Conservation (phyloP, 1,140 invertebrate species). For the Venustaconcha ellipsiformis region DNA sequence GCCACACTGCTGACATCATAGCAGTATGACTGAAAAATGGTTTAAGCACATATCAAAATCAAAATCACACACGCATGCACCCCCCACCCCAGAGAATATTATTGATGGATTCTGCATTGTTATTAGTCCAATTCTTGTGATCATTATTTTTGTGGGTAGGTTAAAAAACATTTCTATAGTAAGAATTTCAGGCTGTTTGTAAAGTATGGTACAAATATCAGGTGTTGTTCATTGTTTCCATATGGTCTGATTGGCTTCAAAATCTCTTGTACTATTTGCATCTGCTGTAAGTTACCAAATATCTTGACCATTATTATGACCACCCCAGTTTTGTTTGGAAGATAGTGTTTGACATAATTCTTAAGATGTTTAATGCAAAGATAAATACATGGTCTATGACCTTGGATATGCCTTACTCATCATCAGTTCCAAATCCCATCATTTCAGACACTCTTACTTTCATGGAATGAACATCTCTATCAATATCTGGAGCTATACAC, state of each 20-base stretch:
- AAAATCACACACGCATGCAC: too few relatives aligned
- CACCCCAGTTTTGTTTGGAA: constrained; percentile 7
- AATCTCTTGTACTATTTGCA: constrained; percentile 3
- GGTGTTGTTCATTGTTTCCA: background rate
- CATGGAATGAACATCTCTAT: background rate
- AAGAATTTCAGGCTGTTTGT: constrained; percentile 3
- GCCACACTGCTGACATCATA: too few relatives aligned
- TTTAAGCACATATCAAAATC: too few relatives aligned
- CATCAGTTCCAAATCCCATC: constrained; percentile 11
- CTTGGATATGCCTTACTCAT: constrained; percentile 9
- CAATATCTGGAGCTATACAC: constrained; percentile 4
- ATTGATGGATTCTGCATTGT: constrained; percentile 13
- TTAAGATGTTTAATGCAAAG: constrained; percentile 8
- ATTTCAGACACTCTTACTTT: constrained; percentile 12
- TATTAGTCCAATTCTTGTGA: constrained; percentile 19
- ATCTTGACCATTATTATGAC: background rate
- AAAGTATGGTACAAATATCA: background rate
- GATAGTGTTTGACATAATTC: constrained; percentile 4
- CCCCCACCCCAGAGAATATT: background rate
- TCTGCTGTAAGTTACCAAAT: background rate
- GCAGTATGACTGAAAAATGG: too few relatives aligned
- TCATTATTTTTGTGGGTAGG: background rate
- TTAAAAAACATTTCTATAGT: background rate
- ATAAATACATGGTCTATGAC: constrained; percentile 8
- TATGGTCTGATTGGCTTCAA: background rate